phyloP scores from a whole-genome alignment of 2,113 vertebrate species.

The Cyphomyrus discorhynchus region DNA sequence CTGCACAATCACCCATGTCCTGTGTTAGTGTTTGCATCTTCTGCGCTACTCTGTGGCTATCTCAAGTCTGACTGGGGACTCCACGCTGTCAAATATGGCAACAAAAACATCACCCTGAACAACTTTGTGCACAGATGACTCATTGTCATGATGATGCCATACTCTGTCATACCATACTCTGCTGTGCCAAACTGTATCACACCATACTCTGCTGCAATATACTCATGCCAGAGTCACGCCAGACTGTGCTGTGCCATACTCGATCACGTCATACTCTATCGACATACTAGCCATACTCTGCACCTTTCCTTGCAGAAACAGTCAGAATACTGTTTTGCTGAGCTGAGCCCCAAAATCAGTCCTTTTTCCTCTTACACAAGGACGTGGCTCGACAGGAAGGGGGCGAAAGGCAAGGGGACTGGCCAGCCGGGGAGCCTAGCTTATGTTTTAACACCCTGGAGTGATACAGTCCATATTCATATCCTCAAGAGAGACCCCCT shows the following conservation, averaged over 20 bases:
- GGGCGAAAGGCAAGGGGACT: background rate
- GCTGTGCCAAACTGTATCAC: background rate
- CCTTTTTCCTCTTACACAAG: background rate
- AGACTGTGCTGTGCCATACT: background rate
- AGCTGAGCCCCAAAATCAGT: background rate
- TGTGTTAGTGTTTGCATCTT: background rate
- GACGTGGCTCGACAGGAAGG: background rate
- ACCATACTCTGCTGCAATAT: background rate
- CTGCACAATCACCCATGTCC: background rate
- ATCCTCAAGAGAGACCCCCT: background rate
- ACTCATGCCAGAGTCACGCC: background rate
- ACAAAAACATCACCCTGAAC: background rate
- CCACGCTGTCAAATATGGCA: background rate
- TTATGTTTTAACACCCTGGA: background rate
- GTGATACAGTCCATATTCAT: background rate
- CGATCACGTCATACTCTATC: background rate
- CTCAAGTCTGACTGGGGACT: background rate
- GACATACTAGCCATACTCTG: background rate
- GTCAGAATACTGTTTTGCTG: background rate
- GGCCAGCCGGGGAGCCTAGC: background rate
- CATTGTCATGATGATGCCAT: background rate
- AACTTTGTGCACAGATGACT: constrained; percentile 1
- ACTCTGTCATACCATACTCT: background rate
- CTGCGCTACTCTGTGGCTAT: background rate
- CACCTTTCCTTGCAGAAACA: background rate